phyloP scores from a whole-genome alignment of 2,797 vertebrate species.

The Amazonetta brasiliensis region DNA sequence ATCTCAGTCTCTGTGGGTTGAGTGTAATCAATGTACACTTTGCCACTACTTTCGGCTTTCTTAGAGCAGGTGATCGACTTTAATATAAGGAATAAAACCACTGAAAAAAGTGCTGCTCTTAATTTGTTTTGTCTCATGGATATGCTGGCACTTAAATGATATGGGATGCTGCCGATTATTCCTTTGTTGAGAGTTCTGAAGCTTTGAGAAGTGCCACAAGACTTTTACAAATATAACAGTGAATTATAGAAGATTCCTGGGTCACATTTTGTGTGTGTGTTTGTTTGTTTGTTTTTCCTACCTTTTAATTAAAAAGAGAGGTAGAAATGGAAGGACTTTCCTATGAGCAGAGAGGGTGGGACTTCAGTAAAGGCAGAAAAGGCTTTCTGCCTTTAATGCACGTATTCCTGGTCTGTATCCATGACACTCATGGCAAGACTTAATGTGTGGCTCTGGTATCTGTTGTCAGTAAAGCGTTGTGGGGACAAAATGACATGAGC shows the following conservation, averaged over 20 bases:
- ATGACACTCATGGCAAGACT: background rate
- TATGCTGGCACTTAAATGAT: background rate
- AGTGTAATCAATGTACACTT: background rate
- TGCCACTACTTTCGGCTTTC: background rate
- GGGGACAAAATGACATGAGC: background rate
- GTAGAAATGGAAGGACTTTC: background rate
- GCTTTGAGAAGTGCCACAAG: background rate
- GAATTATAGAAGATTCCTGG: background rate
- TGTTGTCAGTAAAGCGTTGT: background rate
- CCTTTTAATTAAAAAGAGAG: background rate
- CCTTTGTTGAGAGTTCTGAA: background rate
- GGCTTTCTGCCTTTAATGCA: background rate
- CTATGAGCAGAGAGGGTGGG: background rate
- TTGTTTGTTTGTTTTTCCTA: background rate
- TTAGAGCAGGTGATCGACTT: background rate
- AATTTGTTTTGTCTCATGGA: background rate
- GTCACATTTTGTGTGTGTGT: background rate
- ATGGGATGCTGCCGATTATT: no score
- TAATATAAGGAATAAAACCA: background rate
- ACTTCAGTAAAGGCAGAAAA: background rate
- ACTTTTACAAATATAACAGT: background rate
- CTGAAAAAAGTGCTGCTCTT: background rate
- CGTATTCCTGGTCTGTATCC: background rate
- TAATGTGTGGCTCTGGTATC: background rate
- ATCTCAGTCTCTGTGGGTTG: background rate